Evolutionary conservation across 2,797 vertebrate genomes (phyloP), one percentile per base, ranked within the genome.

Genomic region (Centropyge bicolor): DNA sequence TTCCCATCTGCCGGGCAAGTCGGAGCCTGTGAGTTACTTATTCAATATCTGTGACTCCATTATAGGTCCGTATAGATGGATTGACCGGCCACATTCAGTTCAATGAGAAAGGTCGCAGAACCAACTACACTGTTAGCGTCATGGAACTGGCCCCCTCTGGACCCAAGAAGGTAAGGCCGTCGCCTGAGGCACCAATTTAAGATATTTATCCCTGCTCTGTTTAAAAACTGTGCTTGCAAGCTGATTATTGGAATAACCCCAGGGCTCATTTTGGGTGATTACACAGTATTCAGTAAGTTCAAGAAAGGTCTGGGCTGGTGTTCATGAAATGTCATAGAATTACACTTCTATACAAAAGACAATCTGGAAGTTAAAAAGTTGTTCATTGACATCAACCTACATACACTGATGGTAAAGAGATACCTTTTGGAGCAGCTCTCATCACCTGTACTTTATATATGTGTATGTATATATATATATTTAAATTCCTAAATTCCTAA

Each of bases 31-130:
- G 6, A 45, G 16, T 77, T 5, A 67, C 62, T 77, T 22, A 51
- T 63, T 72, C 31, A 12, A 4, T 67, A 65, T 78, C 1, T 88
- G 57, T 84, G 60, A 59, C 67, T 86, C 61, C 20, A 35, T 79
- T 81, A 75, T 89, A 99, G 98, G 98, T 99, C 43, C 97, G 81
- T 12, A 97, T 99, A 78, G 98, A 99, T 80, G 98, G 98, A 66
- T 76, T 99, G 78, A 99, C 98, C 0, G 98, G 98, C 88, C 99
- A 99, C 0, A 98, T 99, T 86, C 98, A 99, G 89, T 99, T 99
- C 83, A 98, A 99, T 0, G 98, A 99, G 93, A 99, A 98, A 91
- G 98, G 98, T 20, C 95, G 97, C 48, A 95, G 98, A 84, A 99
- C 97, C 68, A 99, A 99, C 94, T 99, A 97, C 86, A 99, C 98